Percentiles rank a stretch among this genome's conserved stretches.
Evolutionary conservation across 2,797 vertebrate genomes (phyloP).

Genomic region (Clarias pachynema): DNA sequence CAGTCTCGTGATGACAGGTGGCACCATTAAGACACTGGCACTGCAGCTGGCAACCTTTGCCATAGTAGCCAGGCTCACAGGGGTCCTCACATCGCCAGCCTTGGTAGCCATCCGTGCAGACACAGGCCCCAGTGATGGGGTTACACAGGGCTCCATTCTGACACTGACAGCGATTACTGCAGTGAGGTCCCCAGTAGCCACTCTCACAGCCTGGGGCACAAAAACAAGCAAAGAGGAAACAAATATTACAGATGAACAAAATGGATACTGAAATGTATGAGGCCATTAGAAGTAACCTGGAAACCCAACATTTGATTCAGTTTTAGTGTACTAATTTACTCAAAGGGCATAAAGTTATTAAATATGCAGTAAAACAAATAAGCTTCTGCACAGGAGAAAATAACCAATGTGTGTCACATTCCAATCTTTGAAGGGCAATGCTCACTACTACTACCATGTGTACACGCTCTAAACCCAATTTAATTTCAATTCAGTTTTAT

Average conservation of each 20-base stretch:
- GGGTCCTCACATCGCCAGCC: constrained; percentile 98
- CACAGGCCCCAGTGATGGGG: constrained; percentile 98
- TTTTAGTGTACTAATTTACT: constrained; percentile 12
- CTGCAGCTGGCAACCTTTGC: constrained; percentile 90
- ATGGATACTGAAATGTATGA: background rate
- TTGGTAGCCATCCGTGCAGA: constrained; percentile 92
- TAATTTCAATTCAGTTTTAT: background rate
- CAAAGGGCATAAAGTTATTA: constrained; percentile 17
- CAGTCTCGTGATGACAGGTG: constrained; percentile 91
- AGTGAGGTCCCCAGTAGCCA: constrained; percentile 97
- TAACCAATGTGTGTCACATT: background rate
- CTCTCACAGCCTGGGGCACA: constrained; percentile 88
- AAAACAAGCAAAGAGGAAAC: background rate
- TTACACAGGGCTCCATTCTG: constrained; percentile 97
- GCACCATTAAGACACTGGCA: constrained; percentile 96
- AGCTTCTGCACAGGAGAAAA: background rate
- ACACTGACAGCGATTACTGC: constrained; percentile 98
- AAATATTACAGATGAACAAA: constrained; percentile 20
- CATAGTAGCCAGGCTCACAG: constrained; percentile 88
- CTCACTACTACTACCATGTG: background rate
- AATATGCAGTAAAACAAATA: constrained; percentile 20
- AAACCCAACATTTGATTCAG: background rate
- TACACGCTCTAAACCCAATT: background rate
- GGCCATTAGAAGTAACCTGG: background rate
- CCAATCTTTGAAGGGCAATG: background rate